phyloP scores from a whole-genome alignment of 1,140 invertebrate species.

The Lordiphosa collinella region DNA sequence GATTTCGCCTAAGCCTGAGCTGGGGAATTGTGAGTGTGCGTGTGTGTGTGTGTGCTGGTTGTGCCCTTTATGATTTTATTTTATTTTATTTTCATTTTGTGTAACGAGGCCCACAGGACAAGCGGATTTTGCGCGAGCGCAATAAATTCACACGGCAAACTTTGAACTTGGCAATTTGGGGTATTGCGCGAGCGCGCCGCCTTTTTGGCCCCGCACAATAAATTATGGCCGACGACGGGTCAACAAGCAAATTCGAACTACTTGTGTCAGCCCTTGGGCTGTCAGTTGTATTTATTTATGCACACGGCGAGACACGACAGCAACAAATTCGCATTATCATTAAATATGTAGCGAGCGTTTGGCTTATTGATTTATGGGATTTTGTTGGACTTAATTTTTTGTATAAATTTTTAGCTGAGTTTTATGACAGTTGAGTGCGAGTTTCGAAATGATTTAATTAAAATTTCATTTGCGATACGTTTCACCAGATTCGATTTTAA shows the following conservation, averaged over 20 bases:
- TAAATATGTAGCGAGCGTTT: slow-evolving; percentile 61
- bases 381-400: not conserved
- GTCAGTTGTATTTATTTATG: slow-evolving; percentile 60
- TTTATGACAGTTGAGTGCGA: no score
- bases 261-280: slow-evolving; percentile 4
- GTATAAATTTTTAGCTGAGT: no score
- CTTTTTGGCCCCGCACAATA: slow-evolving; percentile 8
- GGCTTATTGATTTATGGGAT: slow-evolving; percentile 56
- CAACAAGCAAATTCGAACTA: slow-evolving; percentile 10
- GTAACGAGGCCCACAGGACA: slow-evolving; percentile 59
- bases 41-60: not conserved
- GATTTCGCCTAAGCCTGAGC: not conserved
- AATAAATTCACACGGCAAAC: slow-evolving; percentile 50
- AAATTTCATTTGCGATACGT: slow-evolving; percentile 39
- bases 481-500: slow-evolving; percentile 8
- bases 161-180: slow-evolving; percentile 34
- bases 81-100: slow-evolving; percentile 24
- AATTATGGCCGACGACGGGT: slow-evolving; percentile 35
- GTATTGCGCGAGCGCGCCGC: no score
- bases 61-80: slow-evolving; percentile 29
- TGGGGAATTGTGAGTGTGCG: no score
- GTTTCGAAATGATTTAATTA: slow-evolving; percentile 7
- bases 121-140: slow-evolving; percentile 60
- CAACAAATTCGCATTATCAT: slow-evolving; percentile 39
- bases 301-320: slow-evolving; percentile 13